Base-by-base conservation (phyloP, 2,797 vertebrate species). In the Sylvilagus floridanus region DNA sequence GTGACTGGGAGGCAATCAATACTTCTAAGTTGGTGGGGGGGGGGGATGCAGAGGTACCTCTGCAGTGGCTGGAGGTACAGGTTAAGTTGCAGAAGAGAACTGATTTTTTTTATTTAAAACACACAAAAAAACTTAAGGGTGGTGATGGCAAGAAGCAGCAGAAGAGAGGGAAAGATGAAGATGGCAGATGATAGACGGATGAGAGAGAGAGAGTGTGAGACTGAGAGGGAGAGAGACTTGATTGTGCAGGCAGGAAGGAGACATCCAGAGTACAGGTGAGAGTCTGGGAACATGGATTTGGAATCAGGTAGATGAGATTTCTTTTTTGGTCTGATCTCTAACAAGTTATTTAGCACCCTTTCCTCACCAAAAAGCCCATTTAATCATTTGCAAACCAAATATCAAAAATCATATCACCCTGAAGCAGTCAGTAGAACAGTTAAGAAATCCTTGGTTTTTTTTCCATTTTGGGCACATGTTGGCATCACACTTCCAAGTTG, bases 371-470 rank as follows among this genome's bases (percentile, higher is more conserved):
- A 78, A 32, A 52, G 35, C 21, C 84, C 63, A 3, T 81, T 88
- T 77, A 12, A 22, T 69, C n/a, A 52, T 28, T 71, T 87, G 19
- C 17, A 84, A 88, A 62, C 14, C 28, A 32, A 57, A 12, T 81
- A 47, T 62, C 65, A 69, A 72, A 73, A 91, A 72, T 21, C 14
- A 35, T 24, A 72, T 26, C 32, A 92, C 85, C 32, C 71, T 69
- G 52, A 82, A 90, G 35, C 24, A 57, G 28, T 37, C 66, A 22
- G 37, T 47, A 65, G 54, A 5, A 76, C 24, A 66, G 1, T 17
- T 37, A 88, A 88, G 13, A 66, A 60, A 63, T 50, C 84, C 32
- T 16, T 79, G 50, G 42, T n/a, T 77, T 47, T 76, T 35, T 92
- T 17, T 47, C 8, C 42, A 2, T 66, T 94, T 28, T 13, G 8